Conservation (phyloP, 2,113 vertebrate genomes). For the Clarias gariepinus region DNA sequence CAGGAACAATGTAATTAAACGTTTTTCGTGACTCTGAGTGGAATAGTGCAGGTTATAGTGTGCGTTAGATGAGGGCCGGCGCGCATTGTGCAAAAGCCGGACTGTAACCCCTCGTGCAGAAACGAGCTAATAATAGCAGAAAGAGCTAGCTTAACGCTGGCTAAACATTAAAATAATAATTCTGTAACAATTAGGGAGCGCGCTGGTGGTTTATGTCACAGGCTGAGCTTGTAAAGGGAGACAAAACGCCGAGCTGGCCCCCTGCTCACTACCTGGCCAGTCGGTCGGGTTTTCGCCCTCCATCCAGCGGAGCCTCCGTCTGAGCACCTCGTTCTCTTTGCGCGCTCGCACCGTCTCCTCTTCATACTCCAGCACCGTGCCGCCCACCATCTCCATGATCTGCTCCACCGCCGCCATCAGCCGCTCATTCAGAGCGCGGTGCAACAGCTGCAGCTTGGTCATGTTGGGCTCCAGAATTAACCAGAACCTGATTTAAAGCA, state of each 20-base stretch:
- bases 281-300: constrained; percentile 40
- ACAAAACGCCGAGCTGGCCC: neutral
- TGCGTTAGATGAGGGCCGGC: neutral
- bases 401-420: constrained; percentile 58
- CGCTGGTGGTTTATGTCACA: neutral
- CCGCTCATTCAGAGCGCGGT: constrained; percentile 54
- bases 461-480: constrained; percentile 21
- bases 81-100: neutral
- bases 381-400: constrained; percentile 58
- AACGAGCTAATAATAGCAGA: constrained; percentile 2
- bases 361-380: constrained; percentile 58
- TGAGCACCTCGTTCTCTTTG: constrained; percentile 56
- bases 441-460: constrained; percentile 54
- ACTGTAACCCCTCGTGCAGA: neutral
- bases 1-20: neutral
- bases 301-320: constrained; percentile 53
- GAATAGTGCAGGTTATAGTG: neutral
- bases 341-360: constrained; percentile 54
- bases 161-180: neutral
- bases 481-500: neutral
- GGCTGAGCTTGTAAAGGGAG: neutral
- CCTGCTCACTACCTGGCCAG: constrained; percentile 40
- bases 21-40: neutral
- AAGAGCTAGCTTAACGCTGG: neutral
- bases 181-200: too few relatives aligned